Percentiles rank a stretch among this genome's conserved stretches.
Conservation (phyloP, 2,888 invertebrate species). For the Ommatoiulus sabulosus region DNA sequence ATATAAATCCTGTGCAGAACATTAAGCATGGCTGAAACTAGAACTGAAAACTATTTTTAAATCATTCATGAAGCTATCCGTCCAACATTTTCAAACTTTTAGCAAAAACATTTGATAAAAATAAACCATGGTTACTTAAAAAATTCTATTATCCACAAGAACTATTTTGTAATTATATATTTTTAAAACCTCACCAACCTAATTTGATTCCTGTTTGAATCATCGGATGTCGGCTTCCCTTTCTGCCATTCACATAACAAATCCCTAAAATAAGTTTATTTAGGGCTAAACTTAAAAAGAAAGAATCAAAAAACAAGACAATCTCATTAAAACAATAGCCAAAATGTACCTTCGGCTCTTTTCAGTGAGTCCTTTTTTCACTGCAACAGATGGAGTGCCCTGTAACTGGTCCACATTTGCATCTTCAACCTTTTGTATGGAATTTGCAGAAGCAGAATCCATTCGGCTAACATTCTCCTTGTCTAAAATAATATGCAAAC, state of each 20-base stretch:
- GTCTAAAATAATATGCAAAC: neutral
- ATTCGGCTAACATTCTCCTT: neutral
- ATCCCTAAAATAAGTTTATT: neutral
- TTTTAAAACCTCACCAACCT: neutral
- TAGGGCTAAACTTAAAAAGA: no score
- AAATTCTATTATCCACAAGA: no score
- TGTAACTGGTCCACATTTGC: neutral
- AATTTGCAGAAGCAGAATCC: neutral
- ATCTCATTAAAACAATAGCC: neutral
- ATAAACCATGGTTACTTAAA: no score
- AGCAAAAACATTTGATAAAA: no score
- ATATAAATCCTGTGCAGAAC: no score
- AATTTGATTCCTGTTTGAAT: neutral
- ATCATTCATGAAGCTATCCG: no score
- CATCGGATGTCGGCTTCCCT: neutral
- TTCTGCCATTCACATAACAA: neutral
- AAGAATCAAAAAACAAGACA: neutral
- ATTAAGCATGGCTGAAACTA: no score
- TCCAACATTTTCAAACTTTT: no score
- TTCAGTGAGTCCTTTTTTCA: neutral
- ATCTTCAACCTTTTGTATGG: neutral
- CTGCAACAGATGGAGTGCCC: neutral
- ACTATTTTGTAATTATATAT: no score
- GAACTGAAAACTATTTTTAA: no score
- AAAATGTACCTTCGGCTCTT: constrained; percentile 20